Percentiles rank a stretch among this genome's conserved stretches.
Evolutionary conservation across 2,797 vertebrate genomes (phyloP).

Genomic region (Crypturellus tataupa): DNA sequence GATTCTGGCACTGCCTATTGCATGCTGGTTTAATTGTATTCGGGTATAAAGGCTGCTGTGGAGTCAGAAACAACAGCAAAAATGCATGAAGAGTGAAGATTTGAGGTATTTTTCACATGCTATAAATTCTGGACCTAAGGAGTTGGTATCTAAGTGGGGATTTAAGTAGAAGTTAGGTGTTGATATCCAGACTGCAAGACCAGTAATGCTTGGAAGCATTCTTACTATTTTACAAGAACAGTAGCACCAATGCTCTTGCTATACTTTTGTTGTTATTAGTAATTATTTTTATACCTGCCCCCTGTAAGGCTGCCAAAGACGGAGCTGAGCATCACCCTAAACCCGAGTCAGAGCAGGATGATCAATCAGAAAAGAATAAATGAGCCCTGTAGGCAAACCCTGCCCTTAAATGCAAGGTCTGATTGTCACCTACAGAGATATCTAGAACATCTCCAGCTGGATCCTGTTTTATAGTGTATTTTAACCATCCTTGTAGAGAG

Average conservation of each 20-base stretch:
- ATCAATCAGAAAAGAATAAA: neutral
- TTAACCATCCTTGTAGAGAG: neutral
- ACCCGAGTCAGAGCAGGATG: neutral
- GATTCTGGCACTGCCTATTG: rapidly evolving
- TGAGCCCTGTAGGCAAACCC: neutral
- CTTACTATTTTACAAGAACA: neutral
- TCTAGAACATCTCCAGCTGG: neutral
- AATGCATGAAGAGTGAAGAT: neutral
- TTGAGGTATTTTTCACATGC: neutral
- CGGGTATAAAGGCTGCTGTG: neutral
- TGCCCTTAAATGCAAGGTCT: neutral
- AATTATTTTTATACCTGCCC: too few species aligned
- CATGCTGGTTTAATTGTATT: too few species aligned
- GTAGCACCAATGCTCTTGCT: neutral
- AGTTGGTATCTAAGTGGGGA: neutral
- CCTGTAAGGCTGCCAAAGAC: too few species aligned
- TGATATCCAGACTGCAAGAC: neutral
- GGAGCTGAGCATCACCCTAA: neutral
- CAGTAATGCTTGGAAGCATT: neutral
- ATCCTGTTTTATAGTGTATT: neutral
- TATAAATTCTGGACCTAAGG: neutral
- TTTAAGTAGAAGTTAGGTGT: neutral
- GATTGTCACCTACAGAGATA: neutral
- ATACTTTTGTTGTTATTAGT: too few species aligned
- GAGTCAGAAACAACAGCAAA: too few species aligned